A percentile compares a stretch with the other conserved stretches of the same genome.
These are phyloP conservation scores for Poecile atricapillus DNA, from an alignment of 2,113 vertebrate genomes.

Conservation along the genomic window DNA sequence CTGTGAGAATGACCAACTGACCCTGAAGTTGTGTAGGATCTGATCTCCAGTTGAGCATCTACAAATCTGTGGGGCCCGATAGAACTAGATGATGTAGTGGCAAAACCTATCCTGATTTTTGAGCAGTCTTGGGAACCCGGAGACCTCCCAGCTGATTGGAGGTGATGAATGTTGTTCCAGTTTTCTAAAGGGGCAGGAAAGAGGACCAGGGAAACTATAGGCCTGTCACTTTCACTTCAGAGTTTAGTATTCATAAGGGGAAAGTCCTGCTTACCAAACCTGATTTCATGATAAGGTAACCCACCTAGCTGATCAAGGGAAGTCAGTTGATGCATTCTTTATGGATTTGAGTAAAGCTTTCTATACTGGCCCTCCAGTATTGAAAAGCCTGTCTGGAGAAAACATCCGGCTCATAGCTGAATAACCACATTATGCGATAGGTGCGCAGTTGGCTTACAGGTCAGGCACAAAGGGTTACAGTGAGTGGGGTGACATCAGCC, in stretches of 20 bases:
- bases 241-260: too few relatives aligned
- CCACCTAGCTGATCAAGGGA: neutral
- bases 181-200: neutral
- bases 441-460: neutral
- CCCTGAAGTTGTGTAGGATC: neutral
- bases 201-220: neutral
- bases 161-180: neutral
- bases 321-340: neutral
- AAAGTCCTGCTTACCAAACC: neutral
- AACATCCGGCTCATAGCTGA: neutral
- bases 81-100: too few relatives aligned
- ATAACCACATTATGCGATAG: fast-evolving
- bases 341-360: neutral
- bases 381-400: neutral
- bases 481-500: too few relatives aligned
- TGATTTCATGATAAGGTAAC: neutral
- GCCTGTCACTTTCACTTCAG: neutral
- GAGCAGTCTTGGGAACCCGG: neutral
- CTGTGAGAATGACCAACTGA: neutral
- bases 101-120: neutral
- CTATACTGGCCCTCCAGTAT: neutral
- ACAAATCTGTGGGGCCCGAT: neutral
- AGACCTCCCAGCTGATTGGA: neutral
- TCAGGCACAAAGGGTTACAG: neutral
- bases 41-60: neutral